These are phyloP conservation scores for Rhynchomys soricoides DNA, from an alignment of 2,113 vertebrate species.

Conservation along the genomic window DNA sequence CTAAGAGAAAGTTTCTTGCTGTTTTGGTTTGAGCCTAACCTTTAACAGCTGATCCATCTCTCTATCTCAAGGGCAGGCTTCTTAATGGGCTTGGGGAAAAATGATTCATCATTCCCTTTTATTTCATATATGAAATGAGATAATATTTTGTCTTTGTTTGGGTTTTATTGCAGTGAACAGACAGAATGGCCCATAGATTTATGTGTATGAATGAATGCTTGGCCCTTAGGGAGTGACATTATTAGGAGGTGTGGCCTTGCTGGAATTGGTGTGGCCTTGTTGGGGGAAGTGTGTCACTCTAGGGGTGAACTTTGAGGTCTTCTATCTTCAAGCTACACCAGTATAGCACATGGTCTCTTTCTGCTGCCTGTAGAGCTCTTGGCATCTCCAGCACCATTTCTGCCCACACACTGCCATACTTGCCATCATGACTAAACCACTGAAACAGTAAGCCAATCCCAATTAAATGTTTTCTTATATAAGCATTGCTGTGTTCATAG, in stretches of 20 bases:
- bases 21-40: not conserved
- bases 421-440: not conserved
- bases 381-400: not conserved
- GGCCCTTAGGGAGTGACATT: not conserved
- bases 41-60: not conserved
- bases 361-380: not conserved
- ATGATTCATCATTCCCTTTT: conserved; percentile 4
- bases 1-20: not conserved
- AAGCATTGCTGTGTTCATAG: not conserved
- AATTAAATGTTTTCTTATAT: not conserved
- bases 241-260: not conserved
- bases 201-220: not conserved
- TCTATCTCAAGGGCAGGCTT: not conserved
- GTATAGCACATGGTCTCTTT: not conserved
- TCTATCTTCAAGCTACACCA: not conserved
- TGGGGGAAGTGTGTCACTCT: not conserved
- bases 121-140: not conserved
- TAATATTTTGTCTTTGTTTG: not conserved
- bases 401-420: not conserved
- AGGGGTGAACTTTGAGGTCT: not conserved
- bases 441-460: not conserved
- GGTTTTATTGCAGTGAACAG: not conserved
- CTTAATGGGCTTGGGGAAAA: conserved; percentile 1
- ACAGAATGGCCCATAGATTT: not conserved
- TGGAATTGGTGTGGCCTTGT: not conserved